phyloP scores from a whole-genome alignment of 2,888 invertebrate genomes.

The Dicyrtoma fusca region DNA sequence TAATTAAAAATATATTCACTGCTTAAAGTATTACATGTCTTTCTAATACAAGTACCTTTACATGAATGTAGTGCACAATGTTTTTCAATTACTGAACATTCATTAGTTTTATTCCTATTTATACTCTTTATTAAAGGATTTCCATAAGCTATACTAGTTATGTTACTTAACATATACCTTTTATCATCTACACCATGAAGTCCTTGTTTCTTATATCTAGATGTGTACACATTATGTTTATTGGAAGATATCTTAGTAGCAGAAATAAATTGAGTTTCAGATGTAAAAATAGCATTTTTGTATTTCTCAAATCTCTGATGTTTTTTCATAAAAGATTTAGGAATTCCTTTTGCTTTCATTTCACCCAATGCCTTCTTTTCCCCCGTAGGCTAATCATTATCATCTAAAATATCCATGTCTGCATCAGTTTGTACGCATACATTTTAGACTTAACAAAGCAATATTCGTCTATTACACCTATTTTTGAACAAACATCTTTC shows the following conservation, averaged over 20 bases:
- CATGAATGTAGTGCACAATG: too few relatives aligned
- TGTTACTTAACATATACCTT: constrained; percentile 9
- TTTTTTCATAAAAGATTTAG: constrained; percentile 2
- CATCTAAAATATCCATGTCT: too few relatives aligned
- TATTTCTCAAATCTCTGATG: constrained; percentile 3
- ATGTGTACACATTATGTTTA: constrained; percentile 22
- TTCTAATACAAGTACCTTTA: too few relatives aligned
- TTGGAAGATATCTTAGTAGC: not conserved
- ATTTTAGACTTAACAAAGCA: constrained; percentile 43
- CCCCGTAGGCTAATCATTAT: too few relatives aligned
- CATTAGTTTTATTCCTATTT: not conserved
- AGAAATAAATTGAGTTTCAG: too few relatives aligned
- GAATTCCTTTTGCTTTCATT: constrained; percentile 23
- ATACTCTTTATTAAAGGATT: not conserved
- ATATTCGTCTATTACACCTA: too few relatives aligned
- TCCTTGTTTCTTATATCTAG: not conserved
- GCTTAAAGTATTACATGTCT: too few relatives aligned
- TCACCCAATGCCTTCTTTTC: not conserved
- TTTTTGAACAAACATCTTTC: constrained; percentile 56
- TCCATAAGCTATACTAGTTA: constrained; percentile 21
- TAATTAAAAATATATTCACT: not conserved
- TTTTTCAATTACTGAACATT: not conserved
- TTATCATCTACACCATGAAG: constrained; percentile 18
- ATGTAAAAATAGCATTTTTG: too few relatives aligned
- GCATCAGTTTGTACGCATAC: constrained; percentile 16